Base-by-base conservation (phyloP, 1,140 invertebrate genomes). In the Orussus abietinus region DNA sequence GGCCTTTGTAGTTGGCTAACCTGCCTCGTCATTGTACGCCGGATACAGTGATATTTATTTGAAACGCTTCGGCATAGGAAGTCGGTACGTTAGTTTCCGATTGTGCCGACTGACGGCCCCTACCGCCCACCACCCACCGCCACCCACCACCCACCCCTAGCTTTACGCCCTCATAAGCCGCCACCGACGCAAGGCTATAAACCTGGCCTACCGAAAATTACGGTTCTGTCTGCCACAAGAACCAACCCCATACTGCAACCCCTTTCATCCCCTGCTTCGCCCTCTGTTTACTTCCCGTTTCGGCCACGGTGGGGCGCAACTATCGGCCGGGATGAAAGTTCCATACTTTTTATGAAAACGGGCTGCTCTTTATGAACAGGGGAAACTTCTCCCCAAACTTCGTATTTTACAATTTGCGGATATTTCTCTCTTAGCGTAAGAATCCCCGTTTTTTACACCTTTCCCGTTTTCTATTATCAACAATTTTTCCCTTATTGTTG, bases 141-240 rank as follows among this genome's bases (percentile, higher is more conserved):
- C 28, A 10, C 10, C 33, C 11, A 6, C 22, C 11, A 28, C 38
- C 13, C 17, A 9, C 36, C 36, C 20, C 22, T 51, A 57, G 45
- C 39, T 57, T 56, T 53, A 52, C 43, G 47, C 9, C 31, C 31
- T 9, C 15, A 33, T 15, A 15, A 57, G 47, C 29, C 20, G 38
- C 42, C 36, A 43, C 42, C 47, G n/a, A n/a, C n/a, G 38, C 58
- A 47, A 38, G 49, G 48, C 53, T 49, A 55, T 64, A 64, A 66
- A 64, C 47, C 49, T 49, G 53, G 51, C 58, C 51, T 57, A 61
- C 50, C 56, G 59, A 63, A 63, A 64, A 66, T 66, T 60, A 65
- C 57, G 53, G 53, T 49, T 28, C 20, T 20, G 47, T 43, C 54
- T 55, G 45, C 54, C 40, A 37, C 53, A 57, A 57, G 51, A 56